These are phyloP conservation scores for Mongoloraphidia duomilia DNA, from an alignment of 2,888 invertebrate species.

Conservation along the genomic window DNA sequence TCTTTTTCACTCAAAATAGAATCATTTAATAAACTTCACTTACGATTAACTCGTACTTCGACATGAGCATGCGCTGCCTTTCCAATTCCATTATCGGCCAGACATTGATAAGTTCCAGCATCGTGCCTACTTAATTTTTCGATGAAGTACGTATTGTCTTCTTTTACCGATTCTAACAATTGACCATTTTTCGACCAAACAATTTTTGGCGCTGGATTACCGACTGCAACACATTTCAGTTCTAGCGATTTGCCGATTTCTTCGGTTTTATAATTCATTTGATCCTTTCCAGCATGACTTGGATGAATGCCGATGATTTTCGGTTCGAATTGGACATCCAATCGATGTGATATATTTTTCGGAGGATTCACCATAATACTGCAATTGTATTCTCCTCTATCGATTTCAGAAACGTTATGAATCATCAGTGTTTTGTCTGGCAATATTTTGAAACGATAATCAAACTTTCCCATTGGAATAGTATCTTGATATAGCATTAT, in stretches of 20 bases:
- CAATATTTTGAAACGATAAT: too few species aligned
- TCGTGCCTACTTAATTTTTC: conserved; percentile 23
- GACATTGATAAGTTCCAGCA: conserved; percentile 31
- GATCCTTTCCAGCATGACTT: too few species aligned
- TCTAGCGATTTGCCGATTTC: conserved; percentile 25
- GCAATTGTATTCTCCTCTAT: too few species aligned
- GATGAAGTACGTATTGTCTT: conserved; percentile 25
- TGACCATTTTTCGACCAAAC: conserved; percentile 26
- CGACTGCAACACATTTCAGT: conserved; percentile 28
- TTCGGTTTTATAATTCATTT: too few species aligned
- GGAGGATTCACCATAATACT: too few species aligned
- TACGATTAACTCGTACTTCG: conserved; percentile 25
- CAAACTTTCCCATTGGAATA: too few species aligned
- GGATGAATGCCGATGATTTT: too few species aligned
- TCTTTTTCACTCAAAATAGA: neutral
- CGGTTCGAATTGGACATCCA: too few species aligned
- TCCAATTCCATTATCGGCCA: conserved; percentile 29
- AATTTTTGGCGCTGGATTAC: conserved; percentile 30
- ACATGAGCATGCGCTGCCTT: conserved; percentile 24
- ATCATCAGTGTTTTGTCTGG: too few species aligned
- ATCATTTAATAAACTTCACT: conserved; percentile 13
- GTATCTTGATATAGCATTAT: too few species aligned
- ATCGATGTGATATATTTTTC: too few species aligned
- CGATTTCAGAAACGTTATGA: too few species aligned
- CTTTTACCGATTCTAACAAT: conserved; percentile 14